phyloP scores from a whole-genome alignment of 2,888 invertebrate species.

The Drosophila buzzatii region DNA sequence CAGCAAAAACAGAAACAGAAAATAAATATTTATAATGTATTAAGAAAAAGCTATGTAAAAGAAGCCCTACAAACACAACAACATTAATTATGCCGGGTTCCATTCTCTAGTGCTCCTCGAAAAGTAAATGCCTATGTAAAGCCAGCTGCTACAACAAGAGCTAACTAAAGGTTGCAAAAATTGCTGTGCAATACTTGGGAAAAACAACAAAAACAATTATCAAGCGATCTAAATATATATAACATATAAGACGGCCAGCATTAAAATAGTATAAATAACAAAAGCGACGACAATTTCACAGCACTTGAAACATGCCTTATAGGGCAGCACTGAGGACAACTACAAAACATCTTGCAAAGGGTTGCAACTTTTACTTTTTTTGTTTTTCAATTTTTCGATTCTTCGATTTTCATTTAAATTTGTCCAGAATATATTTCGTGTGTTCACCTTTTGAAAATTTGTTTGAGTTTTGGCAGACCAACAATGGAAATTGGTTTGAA shows the following conservation, averaged over 20 bases:
- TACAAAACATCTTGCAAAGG: slow-evolving; percentile 37
- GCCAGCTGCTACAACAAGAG: slow-evolving; percentile 25
- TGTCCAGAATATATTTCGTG: slow-evolving; percentile 6
- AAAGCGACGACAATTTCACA: slow-evolving; percentile 26
- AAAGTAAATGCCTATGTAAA: slow-evolving; percentile 5
- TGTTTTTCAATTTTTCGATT: slow-evolving; percentile 10
- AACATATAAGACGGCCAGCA: slow-evolving; percentile 7
- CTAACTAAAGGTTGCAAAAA: slow-evolving; percentile 24
- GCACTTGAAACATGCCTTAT: slow-evolving; percentile 40
- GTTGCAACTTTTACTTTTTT: slow-evolving; percentile 66
- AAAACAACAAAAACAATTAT: slow-evolving; percentile 13
- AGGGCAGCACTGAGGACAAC: slow-evolving; percentile 58
- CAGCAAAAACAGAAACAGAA: slow-evolving; percentile 5
- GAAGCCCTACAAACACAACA: not conserved
- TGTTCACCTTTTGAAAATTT: slow-evolving; percentile 56
- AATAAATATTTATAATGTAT: slow-evolving; percentile 2
- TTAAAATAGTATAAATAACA: slow-evolving; percentile 1
- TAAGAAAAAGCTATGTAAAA: not conserved
- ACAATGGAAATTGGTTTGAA: slow-evolving; percentile 20
- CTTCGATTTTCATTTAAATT: slow-evolving; percentile 3
- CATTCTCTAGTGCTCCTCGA: not conserved
- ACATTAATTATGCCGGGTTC: not conserved
- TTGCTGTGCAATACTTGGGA: not conserved
- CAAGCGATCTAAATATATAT: not conserved
- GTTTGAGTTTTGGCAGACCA: slow-evolving; percentile 22